A percentile compares a stretch with the other conserved stretches of the same genome.
Evolutionary conservation across 2,888 invertebrate genomes (phyloP).

Genomic region (Agelastica alni): DNA sequence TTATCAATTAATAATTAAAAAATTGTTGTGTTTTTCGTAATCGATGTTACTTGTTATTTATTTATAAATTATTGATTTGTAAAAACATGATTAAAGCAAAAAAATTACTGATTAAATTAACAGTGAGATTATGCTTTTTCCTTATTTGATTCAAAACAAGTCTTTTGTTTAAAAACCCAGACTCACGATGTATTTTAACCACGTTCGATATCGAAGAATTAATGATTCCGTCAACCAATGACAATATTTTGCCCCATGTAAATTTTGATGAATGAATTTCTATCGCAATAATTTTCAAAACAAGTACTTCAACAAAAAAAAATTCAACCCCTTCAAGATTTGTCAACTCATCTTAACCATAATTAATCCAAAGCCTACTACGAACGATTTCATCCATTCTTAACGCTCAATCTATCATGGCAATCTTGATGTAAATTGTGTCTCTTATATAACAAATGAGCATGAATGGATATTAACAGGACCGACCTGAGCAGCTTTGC

Average conservation of each 20-base stretch:
- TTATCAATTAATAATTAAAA: too few relatives aligned
- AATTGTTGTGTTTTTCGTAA: too few relatives aligned
- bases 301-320: conserved; percentile 31
- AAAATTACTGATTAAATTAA: too few relatives aligned
- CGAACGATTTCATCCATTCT: conserved; percentile 42
- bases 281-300: conserved; percentile 28
- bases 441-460: conserved; percentile 35
- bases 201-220: conserved; percentile 18
- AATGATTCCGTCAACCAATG: conserved; percentile 20
- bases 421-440: conserved; percentile 29
- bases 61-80: too few relatives aligned
- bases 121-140: too few relatives aligned
- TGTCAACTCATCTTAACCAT: conserved; percentile 42
- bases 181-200: too few relatives aligned
- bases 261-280: conserved; percentile 30
- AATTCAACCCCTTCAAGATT: conserved; percentile 38
- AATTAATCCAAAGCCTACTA: conserved; percentile 37
- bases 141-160: too few relatives aligned
- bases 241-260: conserved; percentile 23
- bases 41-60: too few relatives aligned
- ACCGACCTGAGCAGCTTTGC: background rate
- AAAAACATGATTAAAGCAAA: too few relatives aligned
- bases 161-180: too few relatives aligned
- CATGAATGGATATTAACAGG: conserved; percentile 34
- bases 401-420: conserved; percentile 42